Percentiles rank a stretch among this genome's conserved stretches.
phyloP scores from a whole-genome alignment of 2,113 vertebrate species.

The Beaufortia kweichowensis region DNA sequence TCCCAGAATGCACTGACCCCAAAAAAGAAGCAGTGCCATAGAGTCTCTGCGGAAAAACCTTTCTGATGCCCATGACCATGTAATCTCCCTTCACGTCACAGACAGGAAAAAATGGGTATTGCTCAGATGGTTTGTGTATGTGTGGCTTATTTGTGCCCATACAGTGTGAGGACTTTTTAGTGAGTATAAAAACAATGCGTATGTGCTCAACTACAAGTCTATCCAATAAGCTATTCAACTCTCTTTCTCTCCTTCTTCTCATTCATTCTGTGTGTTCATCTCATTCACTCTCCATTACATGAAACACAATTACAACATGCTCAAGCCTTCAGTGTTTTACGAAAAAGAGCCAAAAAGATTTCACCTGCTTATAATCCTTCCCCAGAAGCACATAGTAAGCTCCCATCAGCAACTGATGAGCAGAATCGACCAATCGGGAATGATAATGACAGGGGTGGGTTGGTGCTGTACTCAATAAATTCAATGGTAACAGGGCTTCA shows the following conservation, averaged over 20 bases:
- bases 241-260: constrained; percentile 10
- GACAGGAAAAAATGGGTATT: constrained; percentile 7
- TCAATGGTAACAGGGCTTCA: neutral
- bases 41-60: constrained; percentile 2
- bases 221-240: constrained; percentile 4
- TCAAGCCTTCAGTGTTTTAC: constrained; percentile 14
- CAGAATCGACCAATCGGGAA: constrained; percentile 22
- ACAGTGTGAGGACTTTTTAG: too few relatives aligned
- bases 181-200: too few relatives aligned
- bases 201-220: neutral
- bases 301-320: constrained; percentile 31
- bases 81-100: neutral
- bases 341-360: constrained; percentile 20
- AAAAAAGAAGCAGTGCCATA: constrained; percentile 8
- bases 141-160: too few relatives aligned
- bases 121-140: neutral
- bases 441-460: constrained; percentile 20
- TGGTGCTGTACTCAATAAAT: neutral
- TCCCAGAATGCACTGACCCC: constrained; percentile 23
- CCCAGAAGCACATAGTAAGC: constrained; percentile 3
- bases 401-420: constrained; percentile 23
- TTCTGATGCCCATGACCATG: neutral
- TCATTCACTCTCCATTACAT: constrained; percentile 10
- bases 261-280: constrained; percentile 21
- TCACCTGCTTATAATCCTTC: neutral